Base-by-base conservation (phyloP, 2,797 vertebrate genomes). In the Parotocinclus haroldoi region DNA sequence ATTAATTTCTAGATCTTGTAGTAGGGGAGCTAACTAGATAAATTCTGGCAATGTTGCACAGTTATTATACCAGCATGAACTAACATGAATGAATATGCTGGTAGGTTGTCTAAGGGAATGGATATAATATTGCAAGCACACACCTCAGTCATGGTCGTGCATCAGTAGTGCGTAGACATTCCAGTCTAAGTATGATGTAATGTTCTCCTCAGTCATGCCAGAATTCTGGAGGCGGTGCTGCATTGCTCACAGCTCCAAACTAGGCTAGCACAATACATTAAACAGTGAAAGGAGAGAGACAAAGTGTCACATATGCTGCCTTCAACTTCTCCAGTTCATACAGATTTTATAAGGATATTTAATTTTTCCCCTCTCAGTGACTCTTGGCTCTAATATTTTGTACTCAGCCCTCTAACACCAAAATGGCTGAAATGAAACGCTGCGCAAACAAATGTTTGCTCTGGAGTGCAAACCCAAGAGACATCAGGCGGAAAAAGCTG, bases 371-470 rank as follows among this genome's bases (percentile, higher is more conserved):
- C 48, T 68, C 69, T 76, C 38, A 27, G 48, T 66, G 58, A 61
- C 58, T 77, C 60, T 44, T 11, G 60, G 36, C 50, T 67, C 74
- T 77, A 74, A 73, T 12, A 52, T 68, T 64, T 58, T 39, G 12
- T n/a, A n/a, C 12, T 67, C 62, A 11, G 52, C 48, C 67, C 77
- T 76, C 67, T 52, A 37, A 48, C 40, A 48, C 75, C 68, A 65
- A 71, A 78, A 27, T 16, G 63, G 76, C 75, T 80, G 80, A 85
- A 81, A 82, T 80, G 88, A 88, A 90, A 90, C 83, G 82, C 58
- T 85, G 87, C 84, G 81, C 88, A 91, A 91, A 90, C 90, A 92
- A 96, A 97, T 91, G 92, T 95, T 96, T 91, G 91, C 88, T 89
- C 89, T 92, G 86, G 87, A 82, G 87, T 80, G 85, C 87, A 89